phyloP scores from a whole-genome alignment of 1,140 invertebrate genomes.

The Musca vetustissima region DNA sequence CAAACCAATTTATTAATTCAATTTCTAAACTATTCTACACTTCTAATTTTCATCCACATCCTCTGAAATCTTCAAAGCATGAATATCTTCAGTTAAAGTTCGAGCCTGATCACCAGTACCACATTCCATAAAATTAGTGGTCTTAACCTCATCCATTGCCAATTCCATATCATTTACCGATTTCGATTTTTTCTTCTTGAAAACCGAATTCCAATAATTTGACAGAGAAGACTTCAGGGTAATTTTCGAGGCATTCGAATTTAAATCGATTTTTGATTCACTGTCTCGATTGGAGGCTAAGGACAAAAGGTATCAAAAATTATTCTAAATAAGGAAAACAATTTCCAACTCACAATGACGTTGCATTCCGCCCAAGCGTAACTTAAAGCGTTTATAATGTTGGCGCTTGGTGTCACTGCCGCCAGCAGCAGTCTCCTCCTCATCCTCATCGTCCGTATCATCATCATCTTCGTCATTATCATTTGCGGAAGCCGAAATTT shows the following conservation, averaged over 20 bases:
- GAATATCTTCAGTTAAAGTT: background rate
- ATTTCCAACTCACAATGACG: background rate
- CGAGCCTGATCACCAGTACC: background rate
- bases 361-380: background rate
- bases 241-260: background rate
- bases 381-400: background rate
- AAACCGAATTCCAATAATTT: conserved; percentile 8
- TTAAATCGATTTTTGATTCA: background rate
- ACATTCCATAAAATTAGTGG: too few relatives aligned
- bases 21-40: too few relatives aligned
- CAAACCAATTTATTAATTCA: too few relatives aligned
- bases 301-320: too few relatives aligned
- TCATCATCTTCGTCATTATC: too few relatives aligned
- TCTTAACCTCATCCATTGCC: too few relatives aligned
- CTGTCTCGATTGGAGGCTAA: too few relatives aligned
- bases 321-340: too few relatives aligned
- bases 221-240: background rate
- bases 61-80: conserved; percentile 2
- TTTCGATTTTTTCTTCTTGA: conserved; percentile 1
- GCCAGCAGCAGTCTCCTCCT: too few relatives aligned
- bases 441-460: too few relatives aligned
- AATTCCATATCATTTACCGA: background rate
- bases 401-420: too few relatives aligned
- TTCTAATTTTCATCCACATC: background rate
- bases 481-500: background rate